phyloP scores from a whole-genome alignment of 2,797 vertebrate genomes.

The Sciurus vulgaris region DNA sequence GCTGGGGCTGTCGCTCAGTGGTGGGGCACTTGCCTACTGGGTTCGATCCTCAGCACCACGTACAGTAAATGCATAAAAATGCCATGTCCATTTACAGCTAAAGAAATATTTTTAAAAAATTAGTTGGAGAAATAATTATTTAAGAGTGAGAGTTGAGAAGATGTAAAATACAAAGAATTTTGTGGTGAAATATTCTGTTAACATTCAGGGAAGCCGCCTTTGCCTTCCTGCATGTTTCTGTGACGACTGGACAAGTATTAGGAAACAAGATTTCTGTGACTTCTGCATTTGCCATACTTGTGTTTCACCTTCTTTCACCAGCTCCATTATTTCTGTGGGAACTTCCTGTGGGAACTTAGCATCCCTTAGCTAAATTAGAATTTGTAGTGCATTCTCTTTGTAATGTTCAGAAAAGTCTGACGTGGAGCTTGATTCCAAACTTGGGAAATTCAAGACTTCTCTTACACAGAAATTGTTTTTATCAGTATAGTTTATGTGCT shows the following conservation, averaged over 20 bases:
- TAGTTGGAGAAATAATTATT: background rate
- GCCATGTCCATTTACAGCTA: too few relatives aligned
- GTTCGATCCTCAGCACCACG: too few relatives aligned
- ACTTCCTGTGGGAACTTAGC: too few relatives aligned
- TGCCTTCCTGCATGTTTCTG: background rate
- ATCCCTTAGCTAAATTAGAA: background rate
- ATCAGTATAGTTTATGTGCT: background rate
- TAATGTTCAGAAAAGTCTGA: constrained; percentile 2
- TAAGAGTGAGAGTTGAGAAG: background rate
- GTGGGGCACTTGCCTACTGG: too few relatives aligned
- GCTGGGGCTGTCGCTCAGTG: too few relatives aligned
- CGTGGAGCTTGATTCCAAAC: background rate
- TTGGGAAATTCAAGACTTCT: background rate
- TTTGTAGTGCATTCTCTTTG: background rate
- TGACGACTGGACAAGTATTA: background rate
- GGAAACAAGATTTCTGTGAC: background rate
- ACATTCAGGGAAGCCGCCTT: background rate
- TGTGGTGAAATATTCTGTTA: background rate
- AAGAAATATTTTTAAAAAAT: background rate
- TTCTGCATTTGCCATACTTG: constrained; percentile 4
- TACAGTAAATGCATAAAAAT: too few relatives aligned
- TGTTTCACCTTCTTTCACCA: background rate
- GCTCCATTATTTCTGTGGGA: background rate
- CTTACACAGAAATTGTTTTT: background rate
- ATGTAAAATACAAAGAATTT: constrained; percentile 26